A percentile compares a stretch with the other conserved stretches of the same genome.
phyloP scores from a whole-genome alignment of 2,888 invertebrate species.

The Nomada goodeniana region DNA sequence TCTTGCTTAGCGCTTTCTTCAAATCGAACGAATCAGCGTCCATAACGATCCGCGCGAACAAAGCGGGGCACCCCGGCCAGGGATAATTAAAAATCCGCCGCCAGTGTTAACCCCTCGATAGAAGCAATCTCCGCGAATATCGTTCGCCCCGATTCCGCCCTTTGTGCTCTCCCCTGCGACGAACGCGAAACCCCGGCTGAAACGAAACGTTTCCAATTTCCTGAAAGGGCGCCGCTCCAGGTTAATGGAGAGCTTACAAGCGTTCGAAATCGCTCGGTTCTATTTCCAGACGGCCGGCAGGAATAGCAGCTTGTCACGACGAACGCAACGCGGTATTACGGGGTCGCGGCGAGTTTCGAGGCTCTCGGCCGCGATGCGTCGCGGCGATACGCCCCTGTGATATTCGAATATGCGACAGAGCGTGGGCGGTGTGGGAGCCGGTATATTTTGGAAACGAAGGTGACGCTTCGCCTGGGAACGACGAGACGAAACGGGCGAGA shows the following conservation, averaged over 20 bases:
- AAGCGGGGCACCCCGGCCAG: too few species aligned
- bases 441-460: conserved; percentile 79
- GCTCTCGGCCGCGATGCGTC: too few species aligned
- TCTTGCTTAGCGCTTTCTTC: conserved; percentile 23
- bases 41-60: background rate
- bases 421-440: conserved; percentile 63
- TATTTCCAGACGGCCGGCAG: background rate
- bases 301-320: background rate
- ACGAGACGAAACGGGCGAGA: conserved; percentile 59
- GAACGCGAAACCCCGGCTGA: too few species aligned
- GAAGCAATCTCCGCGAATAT: background rate
- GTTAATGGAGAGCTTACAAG: background rate
- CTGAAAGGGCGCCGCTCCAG: background rate
- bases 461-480: conserved; percentile 73
- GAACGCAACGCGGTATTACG: background rate
- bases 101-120: background rate
- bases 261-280: background rate
- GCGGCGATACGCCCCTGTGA: conserved; percentile 64
- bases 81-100: conserved; percentile 26
- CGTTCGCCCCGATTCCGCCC: too few species aligned
- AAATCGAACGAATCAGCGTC: conserved; percentile 8
- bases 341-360: background rate
- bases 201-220: too few species aligned
- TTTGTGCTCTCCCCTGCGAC: too few species aligned
- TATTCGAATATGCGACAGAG: conserved; percentile 61